A percentile compares a stretch with the other conserved stretches of the same genome.
phyloP scores from a whole-genome alignment of 2,113 vertebrate genomes.

The Lanius ludovicianus region DNA sequence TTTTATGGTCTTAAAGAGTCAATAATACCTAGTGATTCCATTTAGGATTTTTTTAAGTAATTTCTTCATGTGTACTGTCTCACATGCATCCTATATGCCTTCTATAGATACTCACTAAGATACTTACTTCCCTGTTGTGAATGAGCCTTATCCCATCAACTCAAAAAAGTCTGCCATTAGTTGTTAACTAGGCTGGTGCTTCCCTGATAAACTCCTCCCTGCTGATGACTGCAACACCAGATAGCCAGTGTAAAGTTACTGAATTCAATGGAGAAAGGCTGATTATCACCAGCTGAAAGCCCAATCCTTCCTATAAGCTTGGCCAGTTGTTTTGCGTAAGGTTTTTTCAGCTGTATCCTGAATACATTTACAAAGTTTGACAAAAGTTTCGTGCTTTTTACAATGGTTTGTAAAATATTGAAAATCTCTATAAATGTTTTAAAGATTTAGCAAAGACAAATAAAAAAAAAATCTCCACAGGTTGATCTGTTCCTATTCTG shows the following conservation, averaged over 20 bases:
- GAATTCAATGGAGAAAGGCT: not conserved
- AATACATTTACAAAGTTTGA: constrained; percentile 13
- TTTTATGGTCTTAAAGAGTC: not conserved
- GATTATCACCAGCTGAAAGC: not conserved
- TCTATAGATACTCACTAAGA: not conserved
- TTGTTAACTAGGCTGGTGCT: not conserved
- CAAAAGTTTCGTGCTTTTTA: constrained; percentile 23
- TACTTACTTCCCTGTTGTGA: not conserved
- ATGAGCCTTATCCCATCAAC: not conserved
- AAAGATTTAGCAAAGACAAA: constrained; percentile 29
- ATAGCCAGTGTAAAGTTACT: not conserved
- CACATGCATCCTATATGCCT: not conserved
- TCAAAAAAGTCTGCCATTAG: not conserved
- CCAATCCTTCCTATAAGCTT: not conserved
- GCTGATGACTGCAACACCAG: not conserved
- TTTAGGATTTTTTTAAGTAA: not conserved
- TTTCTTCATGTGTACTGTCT: not conserved
- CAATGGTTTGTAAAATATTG: constrained; percentile 24
- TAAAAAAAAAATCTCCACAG: constrained; percentile 2
- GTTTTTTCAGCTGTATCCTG: not conserved
- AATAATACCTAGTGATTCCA: not conserved
- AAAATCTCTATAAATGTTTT: constrained; percentile 7
- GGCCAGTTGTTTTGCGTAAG: not conserved
- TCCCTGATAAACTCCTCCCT: not conserved
- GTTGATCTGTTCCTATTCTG: not conserved